These are phyloP conservation scores for Myotis davidii DNA, from an alignment of 2,113 vertebrate species.

Conservation along the genomic window DNA sequence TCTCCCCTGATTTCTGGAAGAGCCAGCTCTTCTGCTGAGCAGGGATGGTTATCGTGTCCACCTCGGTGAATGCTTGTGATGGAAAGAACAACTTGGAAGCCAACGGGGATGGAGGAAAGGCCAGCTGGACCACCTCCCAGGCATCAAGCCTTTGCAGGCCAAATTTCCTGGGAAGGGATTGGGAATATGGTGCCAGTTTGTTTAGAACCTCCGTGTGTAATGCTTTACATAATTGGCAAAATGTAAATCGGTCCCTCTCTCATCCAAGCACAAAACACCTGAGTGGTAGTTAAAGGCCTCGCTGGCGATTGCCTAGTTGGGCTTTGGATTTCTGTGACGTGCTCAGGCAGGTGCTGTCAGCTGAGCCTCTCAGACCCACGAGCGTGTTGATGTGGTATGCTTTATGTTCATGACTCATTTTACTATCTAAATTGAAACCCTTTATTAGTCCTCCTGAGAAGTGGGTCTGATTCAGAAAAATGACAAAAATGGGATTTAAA, in stretches of 20 bases:
- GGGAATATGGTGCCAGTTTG: constrained; percentile 8
- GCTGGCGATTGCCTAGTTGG: neutral
- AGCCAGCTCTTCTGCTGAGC: neutral
- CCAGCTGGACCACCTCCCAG: constrained; percentile 12
- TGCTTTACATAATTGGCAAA: constrained; percentile 54
- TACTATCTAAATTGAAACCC: constrained; percentile 39
- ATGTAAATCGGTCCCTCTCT: constrained; percentile 31
- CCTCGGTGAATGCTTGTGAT: neutral
- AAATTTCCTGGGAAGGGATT: constrained; percentile 44
- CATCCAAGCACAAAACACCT: constrained; percentile 59
- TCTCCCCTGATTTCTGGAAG: neutral
- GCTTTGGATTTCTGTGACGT: neutral
- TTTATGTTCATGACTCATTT: constrained; percentile 14
- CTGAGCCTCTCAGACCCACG: neutral
- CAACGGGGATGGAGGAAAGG: neutral
- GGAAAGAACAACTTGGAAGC: constrained; percentile 46
- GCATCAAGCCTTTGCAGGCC: neutral
- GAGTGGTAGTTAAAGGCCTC: constrained; percentile 12
- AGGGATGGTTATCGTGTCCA: neutral
- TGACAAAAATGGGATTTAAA: constrained; percentile 8
- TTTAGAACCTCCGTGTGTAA: constrained; percentile 31
- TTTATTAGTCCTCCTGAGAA: neutral
- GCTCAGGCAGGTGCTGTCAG: neutral
- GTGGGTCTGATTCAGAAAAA: constrained; percentile 48
- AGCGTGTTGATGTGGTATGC: neutral